phyloP scores from a whole-genome alignment of 2,888 invertebrate genomes.

The Amorpha juglandis region DNA sequence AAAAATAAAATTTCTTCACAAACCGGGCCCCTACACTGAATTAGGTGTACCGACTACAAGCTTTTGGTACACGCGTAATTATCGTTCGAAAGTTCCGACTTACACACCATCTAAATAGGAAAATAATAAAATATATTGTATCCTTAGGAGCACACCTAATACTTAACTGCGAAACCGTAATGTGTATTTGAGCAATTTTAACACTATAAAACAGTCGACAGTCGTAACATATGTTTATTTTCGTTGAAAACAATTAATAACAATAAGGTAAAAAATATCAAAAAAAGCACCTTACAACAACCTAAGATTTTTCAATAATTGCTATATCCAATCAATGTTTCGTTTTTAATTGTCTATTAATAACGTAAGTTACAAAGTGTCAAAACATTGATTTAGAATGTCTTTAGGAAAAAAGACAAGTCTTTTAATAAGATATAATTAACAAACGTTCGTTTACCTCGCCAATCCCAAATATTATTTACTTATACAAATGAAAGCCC shows the following conservation, averaged over 20 bases:
- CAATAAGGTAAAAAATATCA: slow-evolving; percentile 1
- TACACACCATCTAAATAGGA: slow-evolving; percentile 1
- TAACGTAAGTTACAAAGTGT: too few relatives aligned
- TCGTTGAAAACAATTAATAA: slow-evolving; percentile 9
- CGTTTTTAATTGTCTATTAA: not conserved
- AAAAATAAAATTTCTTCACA: not conserved
- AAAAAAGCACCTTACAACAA: not conserved
- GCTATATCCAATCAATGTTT: not conserved
- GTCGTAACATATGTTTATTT: not conserved
- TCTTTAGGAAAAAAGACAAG: not conserved
- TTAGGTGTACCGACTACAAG: not conserved
- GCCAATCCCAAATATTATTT: not conserved
- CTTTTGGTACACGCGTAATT: slow-evolving; percentile 8
- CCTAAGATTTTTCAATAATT: not conserved
- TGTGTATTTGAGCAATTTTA: slow-evolving; percentile 14
- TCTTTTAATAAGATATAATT: not conserved
- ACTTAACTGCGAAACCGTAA: slow-evolving; percentile 16
- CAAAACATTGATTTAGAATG: not conserved
- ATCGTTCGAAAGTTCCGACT: slow-evolving; percentile 20
- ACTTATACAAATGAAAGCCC: slow-evolving; percentile 22
- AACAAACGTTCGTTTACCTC: not conserved
- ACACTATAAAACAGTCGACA: slow-evolving; percentile 3
- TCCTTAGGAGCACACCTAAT: slow-evolving; percentile 3
- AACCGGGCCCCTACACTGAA: not conserved
- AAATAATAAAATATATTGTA: slow-evolving; percentile 21